Conservation (phyloP, 1,140 invertebrate genomes). For the Ips typographus region DNA sequence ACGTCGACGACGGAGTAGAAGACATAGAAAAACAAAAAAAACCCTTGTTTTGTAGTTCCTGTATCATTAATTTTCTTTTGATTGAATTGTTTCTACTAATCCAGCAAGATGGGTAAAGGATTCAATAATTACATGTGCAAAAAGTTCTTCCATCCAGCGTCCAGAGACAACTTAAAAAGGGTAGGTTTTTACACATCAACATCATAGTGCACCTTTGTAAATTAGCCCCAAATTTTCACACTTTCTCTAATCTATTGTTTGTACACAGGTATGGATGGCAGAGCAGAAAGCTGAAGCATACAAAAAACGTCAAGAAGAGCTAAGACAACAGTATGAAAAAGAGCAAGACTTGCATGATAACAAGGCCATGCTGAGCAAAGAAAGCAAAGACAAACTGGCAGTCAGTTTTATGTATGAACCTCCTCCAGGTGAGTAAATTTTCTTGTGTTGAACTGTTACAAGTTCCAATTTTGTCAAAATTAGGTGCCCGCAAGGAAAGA, state of each 20-base stretch:
- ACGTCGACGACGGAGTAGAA: too few relatives aligned
- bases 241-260: neutral
- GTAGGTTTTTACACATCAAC: constrained; percentile 61
- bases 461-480: neutral
- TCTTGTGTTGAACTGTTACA: neutral
- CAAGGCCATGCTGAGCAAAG: constrained; percentile 94
- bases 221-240: constrained; percentile 1
- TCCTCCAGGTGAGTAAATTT: constrained; percentile 73
- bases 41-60: too few relatives aligned
- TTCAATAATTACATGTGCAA: constrained; percentile 99
- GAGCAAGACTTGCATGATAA: constrained; percentile 99
- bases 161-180: constrained; percentile 95
- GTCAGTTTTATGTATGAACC: constrained; percentile 99
- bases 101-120: constrained; percentile 92
- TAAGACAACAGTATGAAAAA: constrained; percentile 95
- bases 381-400: constrained; percentile 98
- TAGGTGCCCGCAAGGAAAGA: constrained; percentile 76
- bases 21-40: too few relatives aligned
- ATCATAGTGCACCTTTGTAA: neutral
- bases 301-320: constrained; percentile 97
- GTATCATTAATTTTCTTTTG: too few relatives aligned
- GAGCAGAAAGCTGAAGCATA: constrained; percentile 97
- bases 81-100: neutral
- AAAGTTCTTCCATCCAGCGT: constrained; percentile 99
- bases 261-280: constrained; percentile 93